Evolutionary conservation across 2,888 invertebrate species (phyloP).

Genomic region (Perdita meconis): DNA sequence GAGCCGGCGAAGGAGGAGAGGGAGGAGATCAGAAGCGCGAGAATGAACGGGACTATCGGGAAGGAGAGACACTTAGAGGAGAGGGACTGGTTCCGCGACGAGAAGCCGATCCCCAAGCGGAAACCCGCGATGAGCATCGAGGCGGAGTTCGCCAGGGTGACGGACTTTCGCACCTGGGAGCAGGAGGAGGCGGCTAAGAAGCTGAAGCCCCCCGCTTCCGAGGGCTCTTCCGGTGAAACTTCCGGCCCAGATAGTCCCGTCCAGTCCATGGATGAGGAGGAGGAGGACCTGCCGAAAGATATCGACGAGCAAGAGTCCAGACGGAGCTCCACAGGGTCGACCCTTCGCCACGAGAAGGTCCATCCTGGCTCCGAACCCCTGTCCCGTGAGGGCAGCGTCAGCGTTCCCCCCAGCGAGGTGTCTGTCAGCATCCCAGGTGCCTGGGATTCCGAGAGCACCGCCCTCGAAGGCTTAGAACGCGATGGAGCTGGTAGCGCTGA

Average conservation of each 20-base stretch:
- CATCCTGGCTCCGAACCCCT: constrained; percentile 81
- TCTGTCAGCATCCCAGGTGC: constrained; percentile 83
- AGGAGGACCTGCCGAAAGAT: constrained; percentile 86
- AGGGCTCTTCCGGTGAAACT: constrained; percentile 92
- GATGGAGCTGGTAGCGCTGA: constrained; percentile 79
- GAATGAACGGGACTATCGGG: constrained; percentile 74
- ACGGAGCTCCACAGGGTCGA: constrained; percentile 83
- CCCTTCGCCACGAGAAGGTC: constrained; percentile 79
- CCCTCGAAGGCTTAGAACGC: constrained; percentile 80
- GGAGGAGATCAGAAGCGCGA: constrained; percentile 61
- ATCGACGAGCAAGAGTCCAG: constrained; percentile 83
- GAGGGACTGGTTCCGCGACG: constrained; percentile 71
- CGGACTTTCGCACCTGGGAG: constrained; percentile 85
- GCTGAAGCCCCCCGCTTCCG: constrained; percentile 78
- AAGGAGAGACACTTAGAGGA: constrained; percentile 73
- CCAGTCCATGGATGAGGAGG: constrained; percentile 90
- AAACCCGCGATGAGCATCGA: constrained; percentile 81
- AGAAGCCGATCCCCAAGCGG: constrained; percentile 79
- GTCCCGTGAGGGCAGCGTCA: constrained; percentile 83
- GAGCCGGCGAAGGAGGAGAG: constrained; percentile 66
- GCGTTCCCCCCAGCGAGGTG: constrained; percentile 83
- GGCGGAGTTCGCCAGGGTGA: constrained; percentile 84
- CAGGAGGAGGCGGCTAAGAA: constrained; percentile 81
- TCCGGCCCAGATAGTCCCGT: constrained; percentile 94
- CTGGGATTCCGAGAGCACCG: constrained; percentile 83